phyloP scores from a whole-genome alignment of 2,888 invertebrate species.

The Cheilosia impressa region DNA sequence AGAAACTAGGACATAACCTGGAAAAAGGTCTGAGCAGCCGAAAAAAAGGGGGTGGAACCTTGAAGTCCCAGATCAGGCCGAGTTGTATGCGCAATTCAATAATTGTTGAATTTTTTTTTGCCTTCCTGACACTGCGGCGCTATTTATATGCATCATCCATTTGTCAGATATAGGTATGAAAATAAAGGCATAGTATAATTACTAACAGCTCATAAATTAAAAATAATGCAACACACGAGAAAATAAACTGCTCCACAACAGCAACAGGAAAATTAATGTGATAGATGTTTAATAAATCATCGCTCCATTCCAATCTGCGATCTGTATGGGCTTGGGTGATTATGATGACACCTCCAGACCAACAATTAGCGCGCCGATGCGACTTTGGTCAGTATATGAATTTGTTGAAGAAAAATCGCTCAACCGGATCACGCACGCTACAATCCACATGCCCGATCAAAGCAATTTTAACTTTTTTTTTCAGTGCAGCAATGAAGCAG shows the following conservation, averaged over 20 bases:
- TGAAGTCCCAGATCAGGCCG: too few relatives aligned
- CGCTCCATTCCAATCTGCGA: constrained; percentile 5
- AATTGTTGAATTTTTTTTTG: too few relatives aligned
- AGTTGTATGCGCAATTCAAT: too few relatives aligned
- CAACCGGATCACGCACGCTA: constrained; percentile 23
- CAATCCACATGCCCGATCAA: constrained; percentile 20
- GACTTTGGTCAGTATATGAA: constrained; percentile 23
- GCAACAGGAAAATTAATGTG: neutral
- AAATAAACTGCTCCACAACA: neutral
- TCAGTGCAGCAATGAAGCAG: constrained; percentile 3
- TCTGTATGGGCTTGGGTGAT: neutral
- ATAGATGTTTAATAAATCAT: constrained; percentile 1
- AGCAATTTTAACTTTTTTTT: constrained; percentile 7
- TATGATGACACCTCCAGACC: constrained; percentile 35
- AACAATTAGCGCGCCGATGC: constrained; percentile 18
- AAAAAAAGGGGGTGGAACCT: too few relatives aligned
- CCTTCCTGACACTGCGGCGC: too few relatives aligned
- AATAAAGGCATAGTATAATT: too few relatives aligned
- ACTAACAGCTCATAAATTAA: too few relatives aligned
- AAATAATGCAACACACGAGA: neutral
- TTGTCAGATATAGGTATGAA: too few relatives aligned
- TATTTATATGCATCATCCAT: too few relatives aligned
- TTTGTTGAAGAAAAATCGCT: constrained; percentile 17
- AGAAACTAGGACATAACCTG: too few relatives aligned
- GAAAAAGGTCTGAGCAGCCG: too few relatives aligned